Conservation (phyloP, 1,140 invertebrate species). For the Platorchestia sp. region DNA sequence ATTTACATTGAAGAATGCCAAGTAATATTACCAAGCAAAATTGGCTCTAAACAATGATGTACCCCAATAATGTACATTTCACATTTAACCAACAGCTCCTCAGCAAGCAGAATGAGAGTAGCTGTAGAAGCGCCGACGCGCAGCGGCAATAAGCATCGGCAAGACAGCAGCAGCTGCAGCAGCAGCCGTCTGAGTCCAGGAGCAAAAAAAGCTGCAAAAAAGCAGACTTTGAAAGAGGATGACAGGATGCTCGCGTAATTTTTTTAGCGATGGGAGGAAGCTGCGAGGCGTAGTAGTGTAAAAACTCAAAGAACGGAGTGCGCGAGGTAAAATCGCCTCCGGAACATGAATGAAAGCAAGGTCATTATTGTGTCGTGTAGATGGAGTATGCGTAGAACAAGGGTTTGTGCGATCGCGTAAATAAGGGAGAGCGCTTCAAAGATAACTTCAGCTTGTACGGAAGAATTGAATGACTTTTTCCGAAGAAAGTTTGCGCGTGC, state of each 20-base stretch:
- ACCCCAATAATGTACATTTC: too few species aligned
- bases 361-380: neutral
- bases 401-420: neutral
- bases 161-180: slow-evolving; percentile 3
- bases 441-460: neutral
- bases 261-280: neutral
- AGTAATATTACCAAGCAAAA: neutral
- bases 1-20: too few species aligned
- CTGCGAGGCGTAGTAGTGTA: slow-evolving; percentile 26
- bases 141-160: slow-evolving; percentile 10
- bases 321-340: neutral
- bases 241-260: neutral
- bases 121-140: neutral
- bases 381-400: neutral
- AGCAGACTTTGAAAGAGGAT: slow-evolving; percentile 23
- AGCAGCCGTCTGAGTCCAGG: neutral
- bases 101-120: neutral
- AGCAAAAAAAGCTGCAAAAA: neutral
- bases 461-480: neutral
- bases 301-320: neutral
- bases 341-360: slow-evolving; percentile 21
- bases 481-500: neutral
- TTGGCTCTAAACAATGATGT: neutral
- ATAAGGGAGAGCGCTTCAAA: neutral
- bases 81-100: neutral